phyloP scores from a whole-genome alignment of 1,140 invertebrate genomes.

The Lineus longissimus region DNA sequence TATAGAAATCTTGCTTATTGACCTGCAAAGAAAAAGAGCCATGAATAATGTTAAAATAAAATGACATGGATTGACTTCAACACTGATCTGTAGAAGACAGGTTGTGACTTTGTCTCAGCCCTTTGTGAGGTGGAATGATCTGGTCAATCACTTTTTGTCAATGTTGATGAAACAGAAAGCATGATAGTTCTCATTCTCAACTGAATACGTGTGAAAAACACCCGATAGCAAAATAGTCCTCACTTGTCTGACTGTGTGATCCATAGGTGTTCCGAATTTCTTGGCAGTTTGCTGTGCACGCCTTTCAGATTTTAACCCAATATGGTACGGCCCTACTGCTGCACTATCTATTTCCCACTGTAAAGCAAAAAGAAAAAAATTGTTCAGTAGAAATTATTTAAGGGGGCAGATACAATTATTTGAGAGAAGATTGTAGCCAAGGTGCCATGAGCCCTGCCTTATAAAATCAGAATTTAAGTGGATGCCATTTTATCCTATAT shows the following conservation, averaged over 20 bases:
- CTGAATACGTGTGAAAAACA: too few relatives aligned
- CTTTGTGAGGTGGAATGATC: too few relatives aligned
- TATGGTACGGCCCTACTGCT: conserved; percentile 76
- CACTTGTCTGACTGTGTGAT: conserved; percentile 1
- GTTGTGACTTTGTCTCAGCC: not conserved
- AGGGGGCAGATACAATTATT: too few relatives aligned
- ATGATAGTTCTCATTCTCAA: too few relatives aligned
- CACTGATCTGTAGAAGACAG: not conserved
- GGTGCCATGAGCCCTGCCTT: too few relatives aligned
- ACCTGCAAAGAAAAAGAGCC: conserved; percentile 57
- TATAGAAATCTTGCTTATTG: conserved; percentile 65
- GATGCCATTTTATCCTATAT: too few relatives aligned
- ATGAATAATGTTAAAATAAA: conserved; percentile 7
- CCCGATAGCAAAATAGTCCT: not conserved
- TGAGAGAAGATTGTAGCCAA: too few relatives aligned
- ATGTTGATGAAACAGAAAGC: too few relatives aligned
- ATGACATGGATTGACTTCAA: not conserved
- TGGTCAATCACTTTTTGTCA: too few relatives aligned
- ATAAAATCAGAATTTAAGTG: too few relatives aligned
- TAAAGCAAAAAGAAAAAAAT: conserved; percentile 20
- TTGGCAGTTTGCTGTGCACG: conserved; percentile 60
- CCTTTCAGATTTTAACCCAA: conserved; percentile 72
- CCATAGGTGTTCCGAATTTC: not conserved
- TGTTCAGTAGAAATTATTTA: conserved; percentile 2
- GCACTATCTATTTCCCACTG: conserved; percentile 82